Base-by-base conservation (phyloP, 2,888 invertebrate species). In the Stegana nigrithorax region DNA sequence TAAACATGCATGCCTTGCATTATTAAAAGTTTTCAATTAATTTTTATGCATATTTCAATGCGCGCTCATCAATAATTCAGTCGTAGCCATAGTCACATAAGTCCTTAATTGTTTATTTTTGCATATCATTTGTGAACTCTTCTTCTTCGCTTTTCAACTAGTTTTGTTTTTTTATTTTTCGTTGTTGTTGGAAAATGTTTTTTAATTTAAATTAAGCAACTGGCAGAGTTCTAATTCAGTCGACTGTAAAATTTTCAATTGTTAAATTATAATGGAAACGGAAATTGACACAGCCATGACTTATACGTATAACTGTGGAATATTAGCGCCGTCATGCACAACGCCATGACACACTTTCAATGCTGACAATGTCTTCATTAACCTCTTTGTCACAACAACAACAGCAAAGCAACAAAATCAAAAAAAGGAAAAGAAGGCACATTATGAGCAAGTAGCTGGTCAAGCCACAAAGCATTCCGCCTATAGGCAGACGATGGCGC, bases 221-320 rank as follows among this genome's bases (percentile, higher is more conserved):
- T 14, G 8, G 21, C 19, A 32, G 21, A 55, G 23, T 32, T 62
- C 44, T 58, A 6, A 7, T 7, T 29, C 69, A 39, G 62, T 59
- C 66, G 66, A 50, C 61, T 67, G 70, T 67, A 70, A 72, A 73
- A 73, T 73, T 66, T 69, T 53, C 60, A 72, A 73, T 70, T 73
- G 73, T 70, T 70, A 64, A 62, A 63, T 60, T 32, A 55, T 21
- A 68, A 66, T 61, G 63, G 64, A 63, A 65, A 61, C 67, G 67
- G 65, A 73, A 71, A 73, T 67, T 67, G 64, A 62, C 58, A 53
- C 25, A 47, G 2, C 10, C 14, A 39, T 17, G 17, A 39, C 39
- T 12, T 17, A 39, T 29, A 29, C 29, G 10, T n/a, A n/a, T n/a
- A n/a, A n/a, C n/a, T n/a, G n/a, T n/a, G n/a, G n/a, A n/a, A n/a